Conservation (phyloP, 1,140 invertebrate genomes). For the Danaus melanippus region DNA sequence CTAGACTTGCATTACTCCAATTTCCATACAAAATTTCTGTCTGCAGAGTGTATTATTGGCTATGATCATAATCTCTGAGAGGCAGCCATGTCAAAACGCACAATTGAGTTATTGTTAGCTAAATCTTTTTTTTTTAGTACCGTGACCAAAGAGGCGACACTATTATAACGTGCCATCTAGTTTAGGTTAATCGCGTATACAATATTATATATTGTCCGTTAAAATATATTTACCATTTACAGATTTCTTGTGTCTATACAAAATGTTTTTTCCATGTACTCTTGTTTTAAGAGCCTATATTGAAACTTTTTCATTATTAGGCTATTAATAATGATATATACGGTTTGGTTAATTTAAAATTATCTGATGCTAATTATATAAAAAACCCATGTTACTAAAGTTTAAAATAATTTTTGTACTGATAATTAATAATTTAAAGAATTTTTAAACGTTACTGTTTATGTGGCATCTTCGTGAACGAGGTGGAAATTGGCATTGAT, state of each 20-base stretch:
- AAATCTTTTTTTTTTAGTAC: constrained; percentile 51
- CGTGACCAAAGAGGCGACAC: constrained; percentile 69
- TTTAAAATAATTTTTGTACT: constrained; percentile 48
- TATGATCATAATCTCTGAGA: constrained; percentile 10
- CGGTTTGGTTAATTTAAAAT: constrained; percentile 50
- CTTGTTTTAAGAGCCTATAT: constrained; percentile 74
- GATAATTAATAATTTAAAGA: constrained; percentile 12
- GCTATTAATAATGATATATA: constrained; percentile 47
- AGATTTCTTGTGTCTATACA: constrained; percentile 72
- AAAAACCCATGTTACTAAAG: constrained; percentile 37
- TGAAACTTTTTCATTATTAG: constrained; percentile 57
- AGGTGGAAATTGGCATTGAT: constrained; percentile 8
- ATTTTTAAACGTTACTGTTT: constrained; percentile 28
- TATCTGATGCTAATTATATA: constrained; percentile 45
- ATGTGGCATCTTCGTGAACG: constrained; percentile 50
- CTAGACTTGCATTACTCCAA: constrained; percentile 31
- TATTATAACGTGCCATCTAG: constrained; percentile 73
- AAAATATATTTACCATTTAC: constrained; percentile 74
- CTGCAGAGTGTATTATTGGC: constrained; percentile 13
- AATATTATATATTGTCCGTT: constrained; percentile 73
- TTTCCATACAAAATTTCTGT: constrained; percentile 13
- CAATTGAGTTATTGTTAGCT: constrained; percentile 60
- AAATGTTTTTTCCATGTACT: constrained; percentile 71
- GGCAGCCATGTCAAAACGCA: constrained; percentile 45
- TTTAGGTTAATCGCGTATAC: constrained; percentile 72